Base-by-base conservation (phyloP, 2,888 invertebrate species). In the Therioaphis trifolii region DNA sequence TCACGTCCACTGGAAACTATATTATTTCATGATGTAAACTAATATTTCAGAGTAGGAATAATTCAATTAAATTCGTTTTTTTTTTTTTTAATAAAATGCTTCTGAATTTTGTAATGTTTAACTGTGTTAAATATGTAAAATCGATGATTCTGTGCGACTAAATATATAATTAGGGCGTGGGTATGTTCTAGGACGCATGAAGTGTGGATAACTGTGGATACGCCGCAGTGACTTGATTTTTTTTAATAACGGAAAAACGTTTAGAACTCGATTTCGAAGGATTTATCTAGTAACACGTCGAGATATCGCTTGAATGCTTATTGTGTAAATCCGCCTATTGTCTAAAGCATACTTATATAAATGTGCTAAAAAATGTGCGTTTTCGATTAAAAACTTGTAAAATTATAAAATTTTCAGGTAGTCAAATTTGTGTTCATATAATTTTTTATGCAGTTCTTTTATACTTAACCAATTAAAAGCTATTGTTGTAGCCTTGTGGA, bases 401-500 rank as follows among this genome's bases (percentile, higher is more conserved):
- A n/a, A n/a, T n/a, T n/a, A n/a, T n/a, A n/a, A n/a, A n/a, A n/a
- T n/a, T n/a, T n/a, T n/a, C n/a, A n/a, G n/a, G n/a, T n/a, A n/a
- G 11, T 9, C 11, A 43, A 43, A 43, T 43, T 43, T 11, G 43
- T 11, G 43, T 43, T 43, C 43, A 49, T 49, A 15, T 18, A 15
- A 18, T 2, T 49, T 49, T n/a, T n/a, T n/a, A n/a, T n/a, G n/a
- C n/a, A n/a, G n/a, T n/a, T n/a, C 46, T 76, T 76, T 27, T 14
- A 43, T 9, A 27, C 4, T 15, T 58, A 21, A 43, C 21, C 29
- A 14, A 46, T 46, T 15, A 68, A 58, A 78, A 18, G 27, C n/a
- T 71, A 79, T 79, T 58, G 58, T 58, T 14, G 27, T 49, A 63
- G 35, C 63, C 82, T 82, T 63, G 82, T 82, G 61, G 29, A 69